Evolutionary conservation across 2,888 invertebrate species (phyloP), one percentile per base, ranked within the genome.

Genomic region (Acheta domesticus): DNA sequence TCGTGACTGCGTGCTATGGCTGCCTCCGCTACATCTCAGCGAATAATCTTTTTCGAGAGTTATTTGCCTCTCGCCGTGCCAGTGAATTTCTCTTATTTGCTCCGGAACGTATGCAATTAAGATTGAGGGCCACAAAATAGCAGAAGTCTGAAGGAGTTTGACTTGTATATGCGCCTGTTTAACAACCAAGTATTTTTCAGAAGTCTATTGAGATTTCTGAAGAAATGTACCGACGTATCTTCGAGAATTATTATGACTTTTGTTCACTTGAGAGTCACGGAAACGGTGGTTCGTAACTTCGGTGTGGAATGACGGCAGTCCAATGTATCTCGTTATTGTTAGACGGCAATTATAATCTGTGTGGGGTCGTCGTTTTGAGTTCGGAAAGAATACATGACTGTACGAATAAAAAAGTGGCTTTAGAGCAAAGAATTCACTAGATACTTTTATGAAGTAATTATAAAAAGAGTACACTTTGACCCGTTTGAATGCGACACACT

Each of bases 241-340:
- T 62, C n/a, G 62, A 62, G 62, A 62, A 62, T 62, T 62, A 62
- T 62, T 62, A 62, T 62, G 62, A 19, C n/a, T n/a, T 62, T 62
- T 62, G 62, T 62, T 62, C 14, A 62, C 16, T 19, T 14, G 62
- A 62, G n/a, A 5, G n/a, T n/a, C n/a, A n/a, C n/a, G 62, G 14
- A 62, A 62, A 62, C n/a, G 62, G 36, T 8, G 62, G 62, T 62
- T n/a, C 62, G 8, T 5, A 12, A n/a, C 62, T 36, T 36, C 36
- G 36, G 36, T 36, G 36, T 36, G 8, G 36, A 36, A 36, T 36
- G 36, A 36, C 36, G 36, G 1, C 16, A 12, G 14, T 14, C 62
- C 16, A 62, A 62, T 62, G 62, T 62, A n/a, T 62, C 62, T 62
- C n/a, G 62, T 12, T 62, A 62, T 62, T 62, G 62, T 62, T 62